Evolutionary conservation across 1,140 invertebrate genomes (phyloP).

Genomic region (Homarus americanus): DNA sequence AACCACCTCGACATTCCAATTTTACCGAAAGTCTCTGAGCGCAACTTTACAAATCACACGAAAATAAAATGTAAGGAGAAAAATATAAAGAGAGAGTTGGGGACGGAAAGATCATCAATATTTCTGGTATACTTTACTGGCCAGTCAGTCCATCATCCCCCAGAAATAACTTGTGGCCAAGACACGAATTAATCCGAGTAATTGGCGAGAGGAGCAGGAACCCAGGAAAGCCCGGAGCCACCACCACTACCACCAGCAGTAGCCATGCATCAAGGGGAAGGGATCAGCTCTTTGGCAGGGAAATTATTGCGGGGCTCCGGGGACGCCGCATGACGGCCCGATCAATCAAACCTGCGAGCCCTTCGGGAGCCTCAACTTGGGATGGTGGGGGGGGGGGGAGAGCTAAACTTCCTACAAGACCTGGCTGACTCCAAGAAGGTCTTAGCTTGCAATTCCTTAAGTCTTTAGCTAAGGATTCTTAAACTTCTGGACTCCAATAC

Average conservation of each 20-base stretch:
- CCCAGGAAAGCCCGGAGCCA: not conserved
- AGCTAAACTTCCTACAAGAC: not conserved
- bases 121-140: no score
- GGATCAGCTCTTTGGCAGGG: conserved; percentile 5
- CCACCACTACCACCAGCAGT: not conserved
- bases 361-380: not conserved
- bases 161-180: not conserved
- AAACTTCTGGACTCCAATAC: no score
- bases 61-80: no score
- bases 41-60: no score
- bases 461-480: no score
- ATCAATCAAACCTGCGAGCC: not conserved
- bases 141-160: not conserved
- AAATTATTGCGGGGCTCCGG: not conserved
- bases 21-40: no score
- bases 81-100: no score
- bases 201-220: not conserved
- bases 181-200: conserved; percentile 8
- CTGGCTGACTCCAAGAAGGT: no score
- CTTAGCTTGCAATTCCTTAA: no score
- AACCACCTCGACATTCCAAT: no score
- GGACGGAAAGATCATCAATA: no score
- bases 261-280: not conserved
- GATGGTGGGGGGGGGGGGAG: no score
- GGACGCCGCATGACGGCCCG: not conserved